Percentiles rank a stretch among this genome's conserved stretches.
phyloP scores from a whole-genome alignment of 2,797 vertebrate genomes.

The Ptychadena robeensis region DNA sequence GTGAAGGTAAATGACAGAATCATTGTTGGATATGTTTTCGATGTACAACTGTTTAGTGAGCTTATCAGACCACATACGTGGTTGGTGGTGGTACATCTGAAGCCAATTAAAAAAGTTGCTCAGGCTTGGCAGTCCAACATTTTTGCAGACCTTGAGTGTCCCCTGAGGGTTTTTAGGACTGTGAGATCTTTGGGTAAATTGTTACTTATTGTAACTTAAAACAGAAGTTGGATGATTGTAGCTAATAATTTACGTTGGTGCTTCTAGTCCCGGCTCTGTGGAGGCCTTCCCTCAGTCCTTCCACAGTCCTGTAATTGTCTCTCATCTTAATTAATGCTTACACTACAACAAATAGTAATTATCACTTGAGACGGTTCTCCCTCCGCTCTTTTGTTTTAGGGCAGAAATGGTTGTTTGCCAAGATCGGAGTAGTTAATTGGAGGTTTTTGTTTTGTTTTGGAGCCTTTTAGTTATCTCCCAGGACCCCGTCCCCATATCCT shows the following conservation, averaged over 20 bases:
- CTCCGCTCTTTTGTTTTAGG: constrained; percentile 21
- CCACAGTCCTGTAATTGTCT: constrained; percentile 28
- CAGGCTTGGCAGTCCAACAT: too few relatives aligned
- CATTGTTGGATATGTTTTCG: too few relatives aligned
- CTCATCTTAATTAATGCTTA: constrained; percentile 45
- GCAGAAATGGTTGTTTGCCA: constrained; percentile 18
- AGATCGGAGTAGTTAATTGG: constrained; percentile 39
- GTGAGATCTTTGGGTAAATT: too few relatives aligned
- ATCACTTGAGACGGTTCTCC: constrained; percentile 14
- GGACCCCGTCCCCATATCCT: constrained; percentile 64
- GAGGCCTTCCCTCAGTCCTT: neutral
- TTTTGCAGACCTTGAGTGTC: too few relatives aligned
- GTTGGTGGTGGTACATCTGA: too few relatives aligned
- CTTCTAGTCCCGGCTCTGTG: neutral
- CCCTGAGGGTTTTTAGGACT: too few relatives aligned
- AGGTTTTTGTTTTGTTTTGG: constrained; percentile 60
- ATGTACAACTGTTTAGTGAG: too few relatives aligned
- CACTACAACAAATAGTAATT: constrained; percentile 29
- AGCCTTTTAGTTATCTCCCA: constrained; percentile 51
- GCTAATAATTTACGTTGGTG: neutral
- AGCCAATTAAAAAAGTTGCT: too few relatives aligned
- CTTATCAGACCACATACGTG: too few relatives aligned
- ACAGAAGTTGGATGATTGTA: too few relatives aligned
- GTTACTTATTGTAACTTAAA: too few relatives aligned
- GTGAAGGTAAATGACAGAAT: too few relatives aligned